Base-by-base conservation (phyloP, 1,140 invertebrate genomes). In the Ceratosolen fusciceps region DNA sequence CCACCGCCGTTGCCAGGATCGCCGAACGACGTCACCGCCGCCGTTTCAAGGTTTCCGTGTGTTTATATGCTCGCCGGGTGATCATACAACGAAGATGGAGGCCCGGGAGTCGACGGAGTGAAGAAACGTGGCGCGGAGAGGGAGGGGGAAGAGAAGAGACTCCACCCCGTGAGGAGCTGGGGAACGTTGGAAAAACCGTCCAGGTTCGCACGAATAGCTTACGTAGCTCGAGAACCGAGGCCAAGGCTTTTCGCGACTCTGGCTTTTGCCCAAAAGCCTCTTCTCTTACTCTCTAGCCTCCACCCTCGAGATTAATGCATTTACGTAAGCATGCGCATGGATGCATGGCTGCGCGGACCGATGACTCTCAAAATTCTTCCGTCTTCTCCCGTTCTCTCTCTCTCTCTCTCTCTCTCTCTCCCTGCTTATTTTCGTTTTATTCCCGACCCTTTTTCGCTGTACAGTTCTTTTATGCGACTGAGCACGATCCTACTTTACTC, bases 171-270 rank as follows among this genome's bases (percentile, higher is more conserved):
- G 21, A 9, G 10, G 21, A 9, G 10, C 29, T 56, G 52, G 72
- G 16, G 24, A 29, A n/a, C 16, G 62, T 77, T 52, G 56, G n/a
- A 16, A 73, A 76, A 39, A 31, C 54, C 65, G 43, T 16, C 74
- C 71, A 78, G 82, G 72, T 43, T 29, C 14, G 49, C 5, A 37
- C 12, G 85, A 87, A 80, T 84, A 84, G 87, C 83, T 88, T 88
- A 87, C 85, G 86, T 88, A 87, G 87, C 85, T 83, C 87, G 83
- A 87, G 88, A 88, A 83, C 86, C 72, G 68, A 70, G 81, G 1
- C 54, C 3, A 26, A 39, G 37, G 26, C 12, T 31, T 29, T 14
- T 60, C 26, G 47, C 9, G 60, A 62, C 72, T 54, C 60, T 74
- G 80, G 47, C 83, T 87, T 85, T 86, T 74, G 37, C 24, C 83